Evolutionary conservation across 2,888 invertebrate genomes (phyloP).

Genomic region (Trypoxylon attenuatum): DNA sequence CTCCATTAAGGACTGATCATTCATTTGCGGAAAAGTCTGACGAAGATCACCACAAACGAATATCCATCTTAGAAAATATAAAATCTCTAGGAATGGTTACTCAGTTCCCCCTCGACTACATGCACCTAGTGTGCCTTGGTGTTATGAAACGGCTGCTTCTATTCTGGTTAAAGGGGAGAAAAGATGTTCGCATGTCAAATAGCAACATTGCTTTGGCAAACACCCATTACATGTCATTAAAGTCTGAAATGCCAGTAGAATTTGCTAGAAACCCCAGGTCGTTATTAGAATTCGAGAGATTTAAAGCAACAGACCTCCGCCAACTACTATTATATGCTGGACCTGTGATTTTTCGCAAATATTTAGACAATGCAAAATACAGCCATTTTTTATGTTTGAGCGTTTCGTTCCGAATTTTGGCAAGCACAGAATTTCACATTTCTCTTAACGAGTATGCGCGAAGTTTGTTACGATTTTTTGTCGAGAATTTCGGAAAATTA

Average conservation of each 20-base stretch:
- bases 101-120: background rate
- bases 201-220: background rate
- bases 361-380: background rate
- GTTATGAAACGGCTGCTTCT: background rate
- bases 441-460: background rate
- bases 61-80: background rate
- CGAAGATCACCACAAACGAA: background rate
- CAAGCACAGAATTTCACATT: constrained; percentile 3
- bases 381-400: background rate
- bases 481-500: background rate
- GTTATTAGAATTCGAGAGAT: background rate
- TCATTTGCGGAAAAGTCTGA: background rate
- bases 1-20: background rate
- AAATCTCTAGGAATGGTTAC: background rate
- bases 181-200: background rate
- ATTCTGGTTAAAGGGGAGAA: background rate
- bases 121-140: background rate
- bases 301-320: background rate
- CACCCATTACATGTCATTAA: background rate
- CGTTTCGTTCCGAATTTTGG: background rate
- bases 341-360: background rate
- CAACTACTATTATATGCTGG: background rate
- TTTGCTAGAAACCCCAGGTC: constrained; percentile 1
- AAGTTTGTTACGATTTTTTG: constrained; percentile 1
- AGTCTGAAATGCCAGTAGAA: background rate